Conservation (phyloP, 2,113 vertebrate genomes). For the Mustela nigripes region DNA sequence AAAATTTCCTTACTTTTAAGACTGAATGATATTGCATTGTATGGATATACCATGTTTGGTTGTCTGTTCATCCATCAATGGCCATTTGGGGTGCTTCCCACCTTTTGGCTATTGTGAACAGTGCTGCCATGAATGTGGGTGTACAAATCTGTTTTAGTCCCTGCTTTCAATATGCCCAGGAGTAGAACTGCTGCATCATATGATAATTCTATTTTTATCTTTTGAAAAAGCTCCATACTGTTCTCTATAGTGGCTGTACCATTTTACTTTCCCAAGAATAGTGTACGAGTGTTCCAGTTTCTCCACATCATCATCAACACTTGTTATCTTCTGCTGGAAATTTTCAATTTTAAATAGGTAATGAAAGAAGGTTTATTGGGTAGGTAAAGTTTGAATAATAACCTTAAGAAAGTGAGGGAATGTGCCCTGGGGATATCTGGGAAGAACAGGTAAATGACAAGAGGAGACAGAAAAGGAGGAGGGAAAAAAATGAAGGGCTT, state of each 20-base stretch:
- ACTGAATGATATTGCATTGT: background rate
- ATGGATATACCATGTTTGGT: background rate
- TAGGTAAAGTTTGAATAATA: background rate
- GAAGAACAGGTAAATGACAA: background rate
- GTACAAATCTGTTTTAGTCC: too few species aligned
- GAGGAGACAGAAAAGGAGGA: background rate
- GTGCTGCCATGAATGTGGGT: too few species aligned
- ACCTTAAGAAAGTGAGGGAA: background rate
- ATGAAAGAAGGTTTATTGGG: background rate
- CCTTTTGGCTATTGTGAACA: too few species aligned
- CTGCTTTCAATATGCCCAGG: too few species aligned
- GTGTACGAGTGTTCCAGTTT: background rate
- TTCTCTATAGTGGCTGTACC: background rate
- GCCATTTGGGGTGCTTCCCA: background rate
- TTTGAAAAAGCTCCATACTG: background rate
- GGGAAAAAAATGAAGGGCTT: background rate
- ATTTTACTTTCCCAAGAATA: background rate
- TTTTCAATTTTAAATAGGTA: background rate
- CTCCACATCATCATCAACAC: background rate
- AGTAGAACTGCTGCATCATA: too few species aligned
- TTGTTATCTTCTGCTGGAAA: background rate
- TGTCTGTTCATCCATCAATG: background rate
- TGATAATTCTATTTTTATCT: too few species aligned
- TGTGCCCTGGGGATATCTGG: background rate
- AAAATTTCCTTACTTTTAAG: background rate